Base-by-base conservation (phyloP, 2,113 vertebrate species). In the Rhabdornis inornatus region DNA sequence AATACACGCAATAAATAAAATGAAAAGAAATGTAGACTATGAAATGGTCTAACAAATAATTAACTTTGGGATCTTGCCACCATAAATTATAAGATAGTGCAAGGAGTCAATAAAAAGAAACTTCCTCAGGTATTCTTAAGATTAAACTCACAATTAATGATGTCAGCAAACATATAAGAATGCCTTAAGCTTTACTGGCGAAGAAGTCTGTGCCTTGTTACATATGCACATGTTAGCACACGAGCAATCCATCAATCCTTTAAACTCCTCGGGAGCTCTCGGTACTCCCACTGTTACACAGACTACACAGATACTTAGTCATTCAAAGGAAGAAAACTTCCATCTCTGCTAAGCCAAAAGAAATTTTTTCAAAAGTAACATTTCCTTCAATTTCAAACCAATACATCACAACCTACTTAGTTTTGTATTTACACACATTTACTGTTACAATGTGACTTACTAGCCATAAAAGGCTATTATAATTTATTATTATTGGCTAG, bases 31-130 rank as follows among this genome's bases (percentile, higher is more conserved):
- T 7, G 27, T 14, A 89, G 23, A 90, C 30, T n/a, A 56, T 64
- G 30, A 92, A 88, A 81, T 5, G 84, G 39, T 39, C 33, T 68
- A 66, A 68, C 24, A 84, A 90, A 83, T 56, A 92, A 92, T 72
- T 80, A 93, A 47, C 45, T 72, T 60, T 61, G 63, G 33, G 37
- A 93, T 75, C 50, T 74, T 77, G 45, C 57, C 71, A 94, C 44
- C 31, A 9, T 44, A 64, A 39, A 35, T 75, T 50, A 89, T 57
- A 91, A 92, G 14, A 8, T 1, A 87, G 42, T 35, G 44, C 24
- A 35, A 90, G 40, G 90, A 94, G 71, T 55, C 71, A 91, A 89
- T 69, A 93, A 64, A 68, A 89, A 75, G 56, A 94, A 92, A 85
- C 17, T 21, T 94, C 81, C 84, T 71, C 49, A 40, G 69, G 77